Conservation (phyloP, 64 coral and sea anemone genomes). For the Montipora capricornis region DNA sequence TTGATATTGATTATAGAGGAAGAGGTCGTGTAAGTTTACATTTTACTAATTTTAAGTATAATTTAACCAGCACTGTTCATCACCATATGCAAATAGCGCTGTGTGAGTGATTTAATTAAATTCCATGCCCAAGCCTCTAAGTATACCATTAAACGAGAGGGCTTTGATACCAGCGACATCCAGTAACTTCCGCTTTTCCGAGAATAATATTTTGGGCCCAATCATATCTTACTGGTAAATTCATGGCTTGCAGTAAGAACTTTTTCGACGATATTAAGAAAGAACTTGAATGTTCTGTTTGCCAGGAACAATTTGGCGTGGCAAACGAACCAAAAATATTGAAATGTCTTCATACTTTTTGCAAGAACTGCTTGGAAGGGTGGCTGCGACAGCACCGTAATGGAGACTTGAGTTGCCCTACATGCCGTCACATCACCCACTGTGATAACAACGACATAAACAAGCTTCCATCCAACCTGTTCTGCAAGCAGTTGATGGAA, state of each 20-base stretch:
- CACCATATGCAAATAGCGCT: no score
- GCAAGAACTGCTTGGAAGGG: not conserved
- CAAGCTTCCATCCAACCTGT: slow-evolving; percentile 14
- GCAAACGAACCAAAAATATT: not conserved
- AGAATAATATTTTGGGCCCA: no score
- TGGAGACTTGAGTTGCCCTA: not conserved
- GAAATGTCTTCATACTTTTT: not conserved
- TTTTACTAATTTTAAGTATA: no score
- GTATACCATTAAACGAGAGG: no score
- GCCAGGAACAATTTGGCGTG: not conserved
- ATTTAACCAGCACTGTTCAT: no score
- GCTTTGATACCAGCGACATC: no score
- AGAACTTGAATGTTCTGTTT: slow-evolving; percentile 19
- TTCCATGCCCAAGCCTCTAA: no score
- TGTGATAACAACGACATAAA: not conserved
- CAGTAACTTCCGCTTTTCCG: no score
- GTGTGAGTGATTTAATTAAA: no score
- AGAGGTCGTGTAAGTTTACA: no score
- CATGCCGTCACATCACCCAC: not conserved
- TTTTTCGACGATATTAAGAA: slow-evolving; percentile 27
- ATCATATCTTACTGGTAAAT: not conserved
- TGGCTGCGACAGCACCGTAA: not conserved
- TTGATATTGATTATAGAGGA: no score
- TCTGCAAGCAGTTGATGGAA: not conserved
- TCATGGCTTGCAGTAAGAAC: not conserved